Evolutionary conservation across 2,797 vertebrate genomes (phyloP), one percentile per base, ranked within the genome.

Genomic region (Sebastes minor): DNA sequence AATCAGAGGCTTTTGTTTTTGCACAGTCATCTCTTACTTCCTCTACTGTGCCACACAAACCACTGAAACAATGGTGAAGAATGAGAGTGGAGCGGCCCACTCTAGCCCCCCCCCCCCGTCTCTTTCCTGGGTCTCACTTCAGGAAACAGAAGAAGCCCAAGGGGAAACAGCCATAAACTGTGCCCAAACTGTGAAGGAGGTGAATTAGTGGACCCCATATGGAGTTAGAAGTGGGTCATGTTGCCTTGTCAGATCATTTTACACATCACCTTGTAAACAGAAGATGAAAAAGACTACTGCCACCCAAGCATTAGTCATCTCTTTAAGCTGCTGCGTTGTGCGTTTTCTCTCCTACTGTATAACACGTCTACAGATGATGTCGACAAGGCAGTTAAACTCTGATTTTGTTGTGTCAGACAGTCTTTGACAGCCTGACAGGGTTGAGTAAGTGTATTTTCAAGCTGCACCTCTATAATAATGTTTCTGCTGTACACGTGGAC

Each of bases 161-260:
- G 75, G 20, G 52, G 83, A 72, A 78, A 81, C 46, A 28, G 61
- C 74, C 63, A n/a, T 72, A 84, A 89, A 84, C 60, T 68, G 25
- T 20, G 38, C 53, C 82, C 62, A 79, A 55, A 79, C 71, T 72
- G 82, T 77, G 68, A 72, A 84, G 52, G 69, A 71, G 74, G 32
- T 79, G 55, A 83, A 87, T 83, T 73, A 78, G 46, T 60, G 63
- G 83, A 38, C 89, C 87, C 80, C 91, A 76, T 80, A 65, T 4
- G 6, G 90, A 79, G 89, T 23, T 56, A 42, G 68, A 92, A 88
- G 32, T 85, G 8, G 87, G 90, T 75, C 86, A 81, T 20, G 84
- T 76, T 84, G 69, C 65, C 62, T 18, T 42, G 83, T 71, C 88
- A 85, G 60, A 59, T 53, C 2, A 4, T 81, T 91, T 87, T 74